phyloP scores from a whole-genome alignment of 2,113 vertebrate species.

The Lepus americanus region DNA sequence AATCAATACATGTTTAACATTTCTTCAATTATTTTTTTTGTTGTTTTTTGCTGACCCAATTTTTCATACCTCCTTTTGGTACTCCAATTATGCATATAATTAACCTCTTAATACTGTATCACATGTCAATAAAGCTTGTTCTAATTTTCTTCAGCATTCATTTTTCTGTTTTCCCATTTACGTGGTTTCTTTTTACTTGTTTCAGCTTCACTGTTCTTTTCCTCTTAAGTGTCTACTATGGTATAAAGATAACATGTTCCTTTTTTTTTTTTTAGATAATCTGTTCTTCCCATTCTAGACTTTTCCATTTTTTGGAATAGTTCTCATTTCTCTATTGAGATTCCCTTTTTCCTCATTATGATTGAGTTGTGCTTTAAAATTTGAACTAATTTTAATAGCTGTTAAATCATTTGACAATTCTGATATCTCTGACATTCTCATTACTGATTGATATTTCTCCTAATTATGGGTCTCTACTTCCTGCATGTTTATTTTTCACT shows the following conservation, averaged over 20 bases:
- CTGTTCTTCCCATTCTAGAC: not conserved
- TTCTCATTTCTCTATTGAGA: not conserved
- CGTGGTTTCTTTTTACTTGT: not conserved
- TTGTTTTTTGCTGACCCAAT: not conserved
- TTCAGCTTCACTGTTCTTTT: not conserved
- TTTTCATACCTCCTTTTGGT: not conserved
- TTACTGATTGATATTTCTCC: not conserved
- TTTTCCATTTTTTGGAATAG: not conserved
- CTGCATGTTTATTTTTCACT: not conserved
- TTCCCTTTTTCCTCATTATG: not conserved
- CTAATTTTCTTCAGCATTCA: not conserved
- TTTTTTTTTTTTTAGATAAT: not conserved
- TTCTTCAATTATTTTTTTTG: not conserved
- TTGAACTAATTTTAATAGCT: not conserved
- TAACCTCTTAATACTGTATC: not conserved
- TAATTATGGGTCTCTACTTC: not conserved
- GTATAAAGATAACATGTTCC: not conserved
- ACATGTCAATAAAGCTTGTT: not conserved
- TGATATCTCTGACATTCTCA: not conserved
- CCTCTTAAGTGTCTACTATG: not conserved
- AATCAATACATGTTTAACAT: not conserved
- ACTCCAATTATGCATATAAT: not conserved
- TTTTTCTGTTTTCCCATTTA: not conserved
- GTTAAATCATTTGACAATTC: constrained; percentile 1
- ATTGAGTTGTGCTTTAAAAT: not conserved